Evolutionary conservation across 2,888 invertebrate species (phyloP).

Genomic region (Tenthredo scrophulariae): DNA sequence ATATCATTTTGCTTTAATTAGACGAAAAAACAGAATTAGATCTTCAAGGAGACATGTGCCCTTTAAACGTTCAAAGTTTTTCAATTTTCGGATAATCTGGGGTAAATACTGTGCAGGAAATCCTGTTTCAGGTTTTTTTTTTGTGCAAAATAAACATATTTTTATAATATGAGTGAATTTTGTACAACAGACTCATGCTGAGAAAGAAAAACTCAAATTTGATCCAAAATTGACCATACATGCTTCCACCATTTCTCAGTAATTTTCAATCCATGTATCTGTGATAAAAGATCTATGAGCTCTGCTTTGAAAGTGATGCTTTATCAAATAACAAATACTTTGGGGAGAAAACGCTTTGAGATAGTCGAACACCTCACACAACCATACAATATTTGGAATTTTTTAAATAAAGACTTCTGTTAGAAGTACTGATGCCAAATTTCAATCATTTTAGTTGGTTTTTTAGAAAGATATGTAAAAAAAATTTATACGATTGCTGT

Average conservation of each 20-base stretch:
- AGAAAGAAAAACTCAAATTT: not conserved
- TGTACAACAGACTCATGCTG: no score
- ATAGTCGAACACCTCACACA: not conserved
- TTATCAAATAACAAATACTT: not conserved
- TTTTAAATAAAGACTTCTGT: slow-evolving; percentile 7
- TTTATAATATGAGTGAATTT: no score
- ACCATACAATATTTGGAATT: not conserved
- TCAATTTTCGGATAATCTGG: not conserved
- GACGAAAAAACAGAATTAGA: not conserved
- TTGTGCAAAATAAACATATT: no score
- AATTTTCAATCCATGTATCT: not conserved
- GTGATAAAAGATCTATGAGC: not conserved
- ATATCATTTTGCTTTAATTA: not conserved
- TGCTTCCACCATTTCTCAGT: not conserved
- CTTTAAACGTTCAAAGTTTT: not conserved
- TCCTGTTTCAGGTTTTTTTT: no score
- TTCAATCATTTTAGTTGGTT: no score
- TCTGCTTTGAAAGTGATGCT: not conserved
- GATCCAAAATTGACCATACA: not conserved
- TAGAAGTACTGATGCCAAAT: no score
- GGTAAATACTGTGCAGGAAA: not conserved
- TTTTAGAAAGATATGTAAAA: no score
- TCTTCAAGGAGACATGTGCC: no score
- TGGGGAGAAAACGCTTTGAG: not conserved
- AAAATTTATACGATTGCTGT: not conserved